These are phyloP conservation scores for Chanos chanos DNA, from an alignment of 2,797 vertebrate species.

Conservation along the genomic window DNA sequence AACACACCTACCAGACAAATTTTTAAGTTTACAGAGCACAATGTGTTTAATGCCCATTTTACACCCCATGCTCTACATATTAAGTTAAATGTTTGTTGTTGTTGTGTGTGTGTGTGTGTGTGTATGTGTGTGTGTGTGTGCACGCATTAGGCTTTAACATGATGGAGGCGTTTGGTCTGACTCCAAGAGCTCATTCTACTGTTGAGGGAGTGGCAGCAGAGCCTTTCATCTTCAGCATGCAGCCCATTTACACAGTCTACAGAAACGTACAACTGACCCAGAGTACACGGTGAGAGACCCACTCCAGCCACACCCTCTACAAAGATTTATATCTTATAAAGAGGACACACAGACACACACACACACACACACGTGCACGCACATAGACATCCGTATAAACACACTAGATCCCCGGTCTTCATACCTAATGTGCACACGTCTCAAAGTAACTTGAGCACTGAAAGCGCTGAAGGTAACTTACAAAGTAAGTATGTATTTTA, in stretches of 20 bases:
- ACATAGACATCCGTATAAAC: background rate
- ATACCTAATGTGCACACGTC: background rate
- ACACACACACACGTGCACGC: background rate
- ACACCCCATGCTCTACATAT: too few relatives aligned
- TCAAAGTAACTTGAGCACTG: background rate
- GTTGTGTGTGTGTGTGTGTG: background rate
- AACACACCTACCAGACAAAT: too few relatives aligned
- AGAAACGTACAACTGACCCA: conserved; percentile 83
- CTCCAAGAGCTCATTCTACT: conserved; percentile 77
- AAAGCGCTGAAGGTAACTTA: too few relatives aligned
- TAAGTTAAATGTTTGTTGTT: background rate
- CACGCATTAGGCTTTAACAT: conserved; percentile 82
- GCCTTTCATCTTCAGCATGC: conserved; percentile 74
- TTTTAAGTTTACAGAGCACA: too few relatives aligned
- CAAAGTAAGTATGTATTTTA: too few relatives aligned
- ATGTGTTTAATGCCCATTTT: background rate
- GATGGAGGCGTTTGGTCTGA: conserved; percentile 90
- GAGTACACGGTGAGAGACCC: conserved; percentile 76
- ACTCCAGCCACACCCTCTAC: background rate
- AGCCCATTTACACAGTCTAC: conserved; percentile 80
- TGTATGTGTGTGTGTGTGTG: conserved; percentile 17
- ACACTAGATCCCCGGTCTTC: background rate
- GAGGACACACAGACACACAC: background rate
- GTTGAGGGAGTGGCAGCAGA: conserved; percentile 84
- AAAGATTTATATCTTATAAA: background rate